Base-by-base conservation (phyloP, 2,797 vertebrate species). In the Dendrocincla fuliginosa region DNA sequence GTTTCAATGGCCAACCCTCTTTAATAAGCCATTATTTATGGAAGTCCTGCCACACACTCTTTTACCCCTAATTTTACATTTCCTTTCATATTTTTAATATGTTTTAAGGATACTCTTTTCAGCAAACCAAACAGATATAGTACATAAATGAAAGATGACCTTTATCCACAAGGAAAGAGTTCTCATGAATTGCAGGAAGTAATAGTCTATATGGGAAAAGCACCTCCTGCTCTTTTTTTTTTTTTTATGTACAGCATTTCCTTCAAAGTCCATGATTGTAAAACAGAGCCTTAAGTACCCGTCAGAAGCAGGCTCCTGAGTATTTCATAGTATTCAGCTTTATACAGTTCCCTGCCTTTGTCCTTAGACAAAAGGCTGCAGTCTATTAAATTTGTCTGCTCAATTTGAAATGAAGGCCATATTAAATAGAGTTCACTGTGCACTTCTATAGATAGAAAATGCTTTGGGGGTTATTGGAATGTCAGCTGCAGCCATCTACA, bases 141-240 rank as follows among this genome's bases (percentile, higher is more conserved):
- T 68, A 67, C 68, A 77, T 90, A 95, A 97, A 97, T 97, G 95
- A 95, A 97, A 97, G 95, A 88, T 97, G 97, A 98, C 97, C 96
- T 98, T 97, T 97, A 95, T 89, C 83, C 83, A 92, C 79, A 77
- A 91, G 95, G 97, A 94, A 97, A 96, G 96, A 97, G 61, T 96
- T 97, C 84, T 96, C 70, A 86, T 97, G 97, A 98, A 97, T 97
- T 69, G 83, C 84, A 96, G 97, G 96, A 98, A 97, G 94, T 93
- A 96, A 97, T 98, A 96, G 65, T 84, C 78, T 90, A 35, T 89
- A 96, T 93, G 76, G 84, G 94, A 96, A 97, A 97, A 97, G 55
- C 65, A 87, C 80, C 75, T 96, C 84, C 68, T 97, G 96, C 80
- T 96, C 79, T 74, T 64, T 81, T 55, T 28, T 60, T 89, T 71